Conservation (phyloP, 2,888 invertebrate genomes). For the Malthinus seriepunctatus region DNA sequence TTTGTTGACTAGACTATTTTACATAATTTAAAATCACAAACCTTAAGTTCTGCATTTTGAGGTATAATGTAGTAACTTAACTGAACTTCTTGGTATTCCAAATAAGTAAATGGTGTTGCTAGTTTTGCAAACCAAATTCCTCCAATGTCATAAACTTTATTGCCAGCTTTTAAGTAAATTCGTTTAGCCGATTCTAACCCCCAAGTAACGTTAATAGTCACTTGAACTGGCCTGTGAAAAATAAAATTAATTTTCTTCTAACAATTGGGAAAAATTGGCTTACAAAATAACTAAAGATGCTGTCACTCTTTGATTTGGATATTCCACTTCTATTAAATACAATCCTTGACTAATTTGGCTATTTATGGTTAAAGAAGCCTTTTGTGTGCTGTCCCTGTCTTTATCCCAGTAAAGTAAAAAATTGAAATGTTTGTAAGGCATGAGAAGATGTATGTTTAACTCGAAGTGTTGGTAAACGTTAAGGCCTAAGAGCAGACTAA, state of each 20-base stretch:
- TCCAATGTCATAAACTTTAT: slow-evolving; percentile 35
- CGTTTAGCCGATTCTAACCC: slow-evolving; percentile 32
- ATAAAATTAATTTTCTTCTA: not conserved
- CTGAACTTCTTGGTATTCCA: slow-evolving; percentile 35
- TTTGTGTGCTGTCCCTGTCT: slow-evolving; percentile 30
- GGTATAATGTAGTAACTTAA: slow-evolving; percentile 33
- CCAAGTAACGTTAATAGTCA: slow-evolving; percentile 38
- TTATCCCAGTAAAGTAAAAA: slow-evolving; percentile 37
- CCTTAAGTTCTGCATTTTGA: slow-evolving; percentile 35
- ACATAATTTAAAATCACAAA: slow-evolving; percentile 17
- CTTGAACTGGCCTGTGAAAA: slow-evolving; percentile 34
- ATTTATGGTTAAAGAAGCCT: slow-evolving; percentile 25
- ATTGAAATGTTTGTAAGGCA: slow-evolving; percentile 31
- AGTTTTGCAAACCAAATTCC: slow-evolving; percentile 38
- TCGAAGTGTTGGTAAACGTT: slow-evolving; percentile 39
- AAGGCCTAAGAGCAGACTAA: slow-evolving; percentile 28
- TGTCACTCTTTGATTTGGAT: slow-evolving; percentile 35
- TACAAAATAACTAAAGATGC: slow-evolving; percentile 35
- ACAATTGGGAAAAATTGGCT: slow-evolving; percentile 11
- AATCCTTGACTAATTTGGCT: slow-evolving; percentile 30
- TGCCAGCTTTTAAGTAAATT: slow-evolving; percentile 36
- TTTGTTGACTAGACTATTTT: no score
- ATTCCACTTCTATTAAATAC: slow-evolving; percentile 32
- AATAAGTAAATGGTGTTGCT: slow-evolving; percentile 36
- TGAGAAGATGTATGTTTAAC: slow-evolving; percentile 18